Percentiles rank a stretch among this genome's conserved stretches.
Conservation (phyloP, 2,797 vertebrate species). For the Brachyalestes nurse region DNA sequence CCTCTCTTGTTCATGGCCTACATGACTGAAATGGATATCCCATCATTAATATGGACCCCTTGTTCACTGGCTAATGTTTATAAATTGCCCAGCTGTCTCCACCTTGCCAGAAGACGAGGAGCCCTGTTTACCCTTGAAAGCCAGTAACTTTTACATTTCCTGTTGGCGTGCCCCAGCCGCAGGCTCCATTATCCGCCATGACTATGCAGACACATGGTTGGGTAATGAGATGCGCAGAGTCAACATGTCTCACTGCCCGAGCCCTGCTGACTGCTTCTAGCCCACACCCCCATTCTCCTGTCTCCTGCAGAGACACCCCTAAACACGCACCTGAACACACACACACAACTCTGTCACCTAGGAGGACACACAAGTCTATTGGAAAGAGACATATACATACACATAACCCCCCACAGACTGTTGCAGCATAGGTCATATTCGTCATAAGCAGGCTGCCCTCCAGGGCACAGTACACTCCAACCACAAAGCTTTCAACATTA, state of each 20-base stretch:
- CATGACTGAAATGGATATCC: conserved; percentile 37
- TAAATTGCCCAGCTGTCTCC: conserved; percentile 64
- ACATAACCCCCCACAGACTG: not conserved
- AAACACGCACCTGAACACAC: conserved; percentile 19
- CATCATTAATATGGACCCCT: conserved; percentile 59
- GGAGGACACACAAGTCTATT: conserved; percentile 1
- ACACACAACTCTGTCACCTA: conserved; percentile 14
- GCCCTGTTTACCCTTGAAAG: conserved; percentile 81
- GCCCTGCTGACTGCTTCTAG: conserved; percentile 63
- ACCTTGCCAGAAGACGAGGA: conserved; percentile 61
- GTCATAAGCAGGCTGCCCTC: not conserved
- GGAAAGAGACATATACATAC: not conserved
- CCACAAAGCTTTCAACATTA: not conserved
- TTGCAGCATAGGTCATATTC: not conserved
- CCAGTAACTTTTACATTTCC: conserved; percentile 76
- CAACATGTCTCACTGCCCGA: conserved; percentile 74
- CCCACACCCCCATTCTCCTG: conserved; percentile 54
- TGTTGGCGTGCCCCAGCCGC: conserved; percentile 63
- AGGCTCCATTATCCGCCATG: conserved; percentile 78
- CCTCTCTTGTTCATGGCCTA: conserved; percentile 24
- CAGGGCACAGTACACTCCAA: not conserved
- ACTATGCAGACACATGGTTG: conserved; percentile 82
- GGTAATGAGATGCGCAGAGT: conserved; percentile 79
- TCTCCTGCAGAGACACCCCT: conserved; percentile 42
- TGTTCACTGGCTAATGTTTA: conserved; percentile 62